phyloP scores from a whole-genome alignment of 2,888 invertebrate genomes.

The Drosophila subsilvestris region DNA sequence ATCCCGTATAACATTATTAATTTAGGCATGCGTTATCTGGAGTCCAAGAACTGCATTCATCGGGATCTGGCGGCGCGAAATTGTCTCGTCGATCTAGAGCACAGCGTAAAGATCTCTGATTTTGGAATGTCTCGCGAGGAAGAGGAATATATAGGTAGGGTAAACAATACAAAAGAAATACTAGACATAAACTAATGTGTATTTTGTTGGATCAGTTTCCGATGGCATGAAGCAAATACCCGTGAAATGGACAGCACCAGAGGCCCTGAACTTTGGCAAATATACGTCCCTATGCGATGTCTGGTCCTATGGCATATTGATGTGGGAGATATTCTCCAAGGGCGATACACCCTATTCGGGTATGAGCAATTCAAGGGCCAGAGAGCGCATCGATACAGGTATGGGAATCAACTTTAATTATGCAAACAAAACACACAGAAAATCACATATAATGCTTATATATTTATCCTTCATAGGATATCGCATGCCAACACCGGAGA shows the following conservation, averaged over 20 bases:
- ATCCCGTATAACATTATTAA: neutral
- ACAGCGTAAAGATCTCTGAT: conserved; percentile 97
- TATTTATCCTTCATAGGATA: conserved; percentile 87
- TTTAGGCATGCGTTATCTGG: conserved; percentile 93
- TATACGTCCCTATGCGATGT: conserved; percentile 98
- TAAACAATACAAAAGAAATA: too few relatives aligned
- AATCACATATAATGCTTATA: neutral
- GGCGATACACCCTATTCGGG: conserved; percentile 97
- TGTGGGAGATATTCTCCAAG: conserved; percentile 98
- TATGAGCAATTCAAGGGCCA: conserved; percentile 95
- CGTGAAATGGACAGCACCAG: conserved; percentile 99
- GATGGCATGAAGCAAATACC: conserved; percentile 99
- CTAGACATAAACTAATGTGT: neutral
- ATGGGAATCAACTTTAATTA: neutral
- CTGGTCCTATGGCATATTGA: conserved; percentile 97
- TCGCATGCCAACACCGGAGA: conserved; percentile 95
- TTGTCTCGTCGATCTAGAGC: conserved; percentile 90
- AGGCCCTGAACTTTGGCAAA: conserved; percentile 98
- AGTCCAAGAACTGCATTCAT: conserved; percentile 98
- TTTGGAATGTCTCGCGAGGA: conserved; percentile 99
- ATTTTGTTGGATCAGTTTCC: conserved; percentile 87
- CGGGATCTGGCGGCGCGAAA: conserved; percentile 97
- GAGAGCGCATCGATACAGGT: conserved; percentile 97
- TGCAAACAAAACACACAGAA: neutral
- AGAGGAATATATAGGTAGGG: conserved; percentile 92